Conservation (phyloP, 2,113 vertebrate genomes). For the Theristicus caerulescens region DNA sequence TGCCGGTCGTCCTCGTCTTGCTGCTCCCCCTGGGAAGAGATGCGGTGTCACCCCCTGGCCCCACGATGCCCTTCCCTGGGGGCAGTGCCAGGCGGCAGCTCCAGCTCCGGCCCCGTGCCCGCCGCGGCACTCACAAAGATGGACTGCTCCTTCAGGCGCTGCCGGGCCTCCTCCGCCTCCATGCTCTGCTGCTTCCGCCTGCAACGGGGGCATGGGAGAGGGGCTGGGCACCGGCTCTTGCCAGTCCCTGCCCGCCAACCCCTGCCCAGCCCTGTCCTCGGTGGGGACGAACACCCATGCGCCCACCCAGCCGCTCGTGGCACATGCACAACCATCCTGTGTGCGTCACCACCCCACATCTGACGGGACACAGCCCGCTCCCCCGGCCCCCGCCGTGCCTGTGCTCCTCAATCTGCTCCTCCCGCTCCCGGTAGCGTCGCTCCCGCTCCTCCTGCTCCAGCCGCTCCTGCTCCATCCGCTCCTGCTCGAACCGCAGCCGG, state of each 20-base stretch:
- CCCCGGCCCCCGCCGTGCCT: slow-evolving; percentile 62
- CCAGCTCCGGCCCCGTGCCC: fast-evolving
- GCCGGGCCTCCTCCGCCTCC: slow-evolving; percentile 91
- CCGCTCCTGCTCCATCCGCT: slow-evolving; percentile 93
- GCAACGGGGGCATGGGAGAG: neutral
- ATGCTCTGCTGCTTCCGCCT: slow-evolving; percentile 89
- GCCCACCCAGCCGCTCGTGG: neutral
- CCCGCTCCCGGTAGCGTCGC: slow-evolving; percentile 88
- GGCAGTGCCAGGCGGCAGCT: neutral
- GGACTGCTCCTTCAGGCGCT: slow-evolving; percentile 81
- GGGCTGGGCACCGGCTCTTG: neutral
- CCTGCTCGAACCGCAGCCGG: slow-evolving; percentile 90
- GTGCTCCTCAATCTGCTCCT: slow-evolving; percentile 94
- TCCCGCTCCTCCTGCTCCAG: slow-evolving; percentile 95
- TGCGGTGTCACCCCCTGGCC: neutral
- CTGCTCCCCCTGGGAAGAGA: slow-evolving; percentile 71
- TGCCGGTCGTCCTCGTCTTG: slow-evolving; percentile 82
- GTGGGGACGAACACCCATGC: neutral
- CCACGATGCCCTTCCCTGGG: neutral
- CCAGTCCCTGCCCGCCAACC: neutral
- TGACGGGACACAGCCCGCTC: neutral
- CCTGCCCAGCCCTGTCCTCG: neutral
- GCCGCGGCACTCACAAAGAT: slow-evolving; percentile 79
- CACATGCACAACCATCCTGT: fast-evolving
- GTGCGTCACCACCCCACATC: too few relatives aligned